Conservation (phyloP, 2,113 vertebrate species). For the Macaca fascicularis region T2T-MFA8v1.1 NC_088380.1:169724001-169724500, state of each 20-base stretch:
- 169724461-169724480: background rate
- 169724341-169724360: background rate
- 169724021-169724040: no score
- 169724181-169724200: no score
- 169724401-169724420: background rate
- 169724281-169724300: background rate
- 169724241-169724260: background rate
- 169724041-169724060: no score
- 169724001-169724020: no score
- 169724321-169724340: background rate
- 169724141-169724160: no score
- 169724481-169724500: background rate
- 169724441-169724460: background rate
- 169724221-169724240: background rate
- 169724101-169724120: no score
- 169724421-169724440: background rate
- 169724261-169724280: background rate
- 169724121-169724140: no score
- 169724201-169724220: background rate
- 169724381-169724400: background rate
- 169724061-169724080: no score
- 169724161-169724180: no score
- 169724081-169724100: no score
- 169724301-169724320: background rate
- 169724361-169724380: background rate